Conservation (phyloP, 2,888 invertebrate genomes). For the Pristionchus maxplancki region DNA sequence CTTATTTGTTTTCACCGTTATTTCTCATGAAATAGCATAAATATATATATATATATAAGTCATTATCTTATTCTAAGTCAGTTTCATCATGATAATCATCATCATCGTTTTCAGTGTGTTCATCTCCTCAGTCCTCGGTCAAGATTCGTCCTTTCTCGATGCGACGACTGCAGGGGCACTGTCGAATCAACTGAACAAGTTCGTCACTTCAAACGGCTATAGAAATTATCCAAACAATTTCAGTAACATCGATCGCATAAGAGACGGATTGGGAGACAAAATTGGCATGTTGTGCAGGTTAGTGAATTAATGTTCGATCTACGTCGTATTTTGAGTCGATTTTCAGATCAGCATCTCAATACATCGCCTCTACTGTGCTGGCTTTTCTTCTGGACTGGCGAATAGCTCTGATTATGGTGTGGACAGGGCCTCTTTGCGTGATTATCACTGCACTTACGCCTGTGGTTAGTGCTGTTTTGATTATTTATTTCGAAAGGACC, state of each 20-base stretch:
- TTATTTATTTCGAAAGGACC: no score
- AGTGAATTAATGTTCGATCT: background rate
- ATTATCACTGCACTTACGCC: background rate
- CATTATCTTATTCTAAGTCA: no score
- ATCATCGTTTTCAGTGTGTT: no score
- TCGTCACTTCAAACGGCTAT: no score
- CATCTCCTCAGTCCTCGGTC: background rate
- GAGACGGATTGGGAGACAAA: background rate
- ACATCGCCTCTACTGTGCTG: background rate
- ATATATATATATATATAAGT: no score
- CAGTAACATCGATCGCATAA: background rate
- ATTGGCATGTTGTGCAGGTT: background rate
- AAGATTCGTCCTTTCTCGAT: constrained; percentile 35
- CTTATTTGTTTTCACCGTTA: no score
- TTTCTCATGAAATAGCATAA: no score
- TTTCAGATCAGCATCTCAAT: background rate
- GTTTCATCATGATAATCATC: no score
- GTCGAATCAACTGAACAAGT: constrained; percentile 45
- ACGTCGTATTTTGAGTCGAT: background rate
- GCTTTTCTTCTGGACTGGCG: background rate
- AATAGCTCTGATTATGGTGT: constrained; percentile 24
- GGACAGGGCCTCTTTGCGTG: constrained; percentile 4
- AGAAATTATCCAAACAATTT: background rate
- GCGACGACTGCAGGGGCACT: constrained; percentile 21
- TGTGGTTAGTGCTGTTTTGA: background rate